A percentile compares a stretch with the other conserved stretches of the same genome.
Evolutionary conservation across 2,888 invertebrate genomes (phyloP).

Genomic region (Gisinianus flammeolus): DNA sequence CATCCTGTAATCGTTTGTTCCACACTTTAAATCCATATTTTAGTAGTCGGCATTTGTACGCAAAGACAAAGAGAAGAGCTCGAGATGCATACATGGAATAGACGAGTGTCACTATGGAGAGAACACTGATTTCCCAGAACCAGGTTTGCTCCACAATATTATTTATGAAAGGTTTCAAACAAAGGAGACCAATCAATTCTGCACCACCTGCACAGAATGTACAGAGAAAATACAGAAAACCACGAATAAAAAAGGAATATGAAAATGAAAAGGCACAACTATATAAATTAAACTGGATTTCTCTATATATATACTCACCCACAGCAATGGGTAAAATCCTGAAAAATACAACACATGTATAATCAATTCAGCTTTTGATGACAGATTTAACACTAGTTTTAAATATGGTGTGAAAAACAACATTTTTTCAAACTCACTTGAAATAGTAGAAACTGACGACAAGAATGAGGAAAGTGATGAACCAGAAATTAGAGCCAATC

Average conservation of each 20-base stretch:
- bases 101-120: conserved; percentile 42
- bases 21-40: conserved; percentile 48
- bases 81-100: conserved; percentile 52
- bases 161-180: conserved; percentile 44
- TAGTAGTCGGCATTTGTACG: conserved; percentile 52
- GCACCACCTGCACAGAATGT: conserved; percentile 31
- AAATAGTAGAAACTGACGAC: conserved; percentile 44
- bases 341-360: neutral
- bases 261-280: too few species aligned
- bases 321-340: conserved; percentile 39
- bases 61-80: conserved; percentile 51
- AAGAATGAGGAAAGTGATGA: conserved; percentile 45
- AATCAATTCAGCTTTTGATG: neutral
- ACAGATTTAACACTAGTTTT: neutral
- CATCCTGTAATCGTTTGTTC: conserved; percentile 45
- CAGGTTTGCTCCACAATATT: neutral
- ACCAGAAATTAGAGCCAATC: conserved; percentile 45
- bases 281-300: too few species aligned
- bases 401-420: conserved; percentile 3
- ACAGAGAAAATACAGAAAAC: too few species aligned
- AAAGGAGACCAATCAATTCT: conserved; percentile 45
- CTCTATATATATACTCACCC: too few species aligned
- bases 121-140: conserved; percentile 31
- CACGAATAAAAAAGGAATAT: too few species aligned
- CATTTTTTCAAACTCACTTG: conserved; percentile 30